A percentile compares a stretch with the other conserved stretches of the same genome.
phyloP scores from a whole-genome alignment of 1,140 invertebrate genomes.

The Aplysia californica region DNA sequence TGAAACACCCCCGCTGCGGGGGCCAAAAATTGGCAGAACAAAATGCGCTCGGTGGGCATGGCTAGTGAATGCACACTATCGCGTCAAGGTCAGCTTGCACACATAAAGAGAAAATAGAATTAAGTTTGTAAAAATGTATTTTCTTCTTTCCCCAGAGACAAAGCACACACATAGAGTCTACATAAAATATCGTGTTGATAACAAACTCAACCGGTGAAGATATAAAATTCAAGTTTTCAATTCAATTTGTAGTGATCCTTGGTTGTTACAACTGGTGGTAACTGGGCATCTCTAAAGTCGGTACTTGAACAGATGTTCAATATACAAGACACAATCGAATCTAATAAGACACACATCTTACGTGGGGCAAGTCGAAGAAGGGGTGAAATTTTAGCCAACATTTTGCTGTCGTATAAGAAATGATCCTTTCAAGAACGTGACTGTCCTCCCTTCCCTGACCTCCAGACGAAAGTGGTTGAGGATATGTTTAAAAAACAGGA shows the following conservation, averaged over 20 bases:
- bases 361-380: not conserved
- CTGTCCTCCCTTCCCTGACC: constrained; percentile 4
- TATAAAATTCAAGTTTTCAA: not conserved
- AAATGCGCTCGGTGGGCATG: no score
- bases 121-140: not conserved
- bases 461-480: not conserved
- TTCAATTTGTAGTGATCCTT: not conserved
- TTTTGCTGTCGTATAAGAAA: not conserved
- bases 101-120: not conserved
- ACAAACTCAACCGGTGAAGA: not conserved
- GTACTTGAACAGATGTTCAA: no score
- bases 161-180: no score
- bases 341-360: not conserved
- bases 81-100: not conserved
- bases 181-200: not conserved
- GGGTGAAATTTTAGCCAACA: constrained; percentile 1
- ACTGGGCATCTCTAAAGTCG: not conserved
- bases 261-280: not conserved
- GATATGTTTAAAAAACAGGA: not conserved
- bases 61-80: not conserved
- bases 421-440: not conserved
- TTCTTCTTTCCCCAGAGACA: not conserved
- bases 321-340: no score
- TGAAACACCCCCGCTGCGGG: no score
- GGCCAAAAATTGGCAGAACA: no score